These are phyloP conservation scores for Brachypodius melanocephalos DNA, from an alignment of 2,113 vertebrate genomes.

Conservation along the genomic window DNA sequence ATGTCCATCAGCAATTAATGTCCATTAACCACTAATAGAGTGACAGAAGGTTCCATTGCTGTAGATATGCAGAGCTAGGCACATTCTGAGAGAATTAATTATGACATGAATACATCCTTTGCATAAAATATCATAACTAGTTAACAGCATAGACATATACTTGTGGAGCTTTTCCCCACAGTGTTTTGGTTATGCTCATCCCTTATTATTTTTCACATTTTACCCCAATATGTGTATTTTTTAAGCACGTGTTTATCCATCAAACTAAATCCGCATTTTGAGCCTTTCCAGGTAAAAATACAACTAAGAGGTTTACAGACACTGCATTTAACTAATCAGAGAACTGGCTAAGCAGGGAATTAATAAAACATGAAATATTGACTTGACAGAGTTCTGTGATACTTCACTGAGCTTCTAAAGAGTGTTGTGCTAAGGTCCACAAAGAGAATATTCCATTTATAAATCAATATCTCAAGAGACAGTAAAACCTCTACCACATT, in stretches of 20 bases:
- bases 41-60: neutral
- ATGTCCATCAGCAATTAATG: neutral
- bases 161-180: neutral
- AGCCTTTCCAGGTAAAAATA: neutral
- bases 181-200: neutral
- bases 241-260: neutral
- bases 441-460: neutral
- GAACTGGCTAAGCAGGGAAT: neutral
- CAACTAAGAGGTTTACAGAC: neutral
- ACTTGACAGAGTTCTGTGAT: neutral
- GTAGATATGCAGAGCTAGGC: neutral
- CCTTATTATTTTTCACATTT: neutral
- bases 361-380: neutral
- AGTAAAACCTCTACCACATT: neutral
- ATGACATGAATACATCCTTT: neutral
- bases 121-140: neutral
- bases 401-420: neutral
- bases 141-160: neutral
- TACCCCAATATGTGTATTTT: neutral
- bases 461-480: neutral
- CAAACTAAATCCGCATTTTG: neutral
- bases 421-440: neutral
- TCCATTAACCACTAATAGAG: neutral
- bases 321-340: neutral
- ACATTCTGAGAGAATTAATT: neutral